Base-by-base conservation (phyloP, 2,797 vertebrate genomes). In the Hafferia zeledoni region DNA sequence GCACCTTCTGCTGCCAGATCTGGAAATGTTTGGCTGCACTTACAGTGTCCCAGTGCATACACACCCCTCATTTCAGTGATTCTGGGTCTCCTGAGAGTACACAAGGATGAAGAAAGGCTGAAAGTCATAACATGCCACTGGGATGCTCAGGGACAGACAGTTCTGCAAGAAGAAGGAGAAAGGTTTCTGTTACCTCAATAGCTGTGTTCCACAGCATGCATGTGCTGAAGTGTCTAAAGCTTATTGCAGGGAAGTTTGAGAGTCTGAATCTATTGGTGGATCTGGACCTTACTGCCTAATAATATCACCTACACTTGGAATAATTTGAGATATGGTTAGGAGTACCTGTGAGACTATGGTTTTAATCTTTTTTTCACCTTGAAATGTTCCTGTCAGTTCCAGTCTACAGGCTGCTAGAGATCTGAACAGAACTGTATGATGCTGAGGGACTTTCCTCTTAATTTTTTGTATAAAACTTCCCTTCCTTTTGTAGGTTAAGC, bases 331-430 rank as follows among this genome's bases (percentile, higher is more conserved):
- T 90, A n/a, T 56, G 75, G 37, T 81, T 90, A 94, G 67, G 20
- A 90, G 76, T 79, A 77, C 80, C 83, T 72, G 44, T 84, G 83
- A 96, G 88, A 84, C 59, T 60, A 9, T 35, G 19, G 2, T 89
- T 93, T 90, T 76, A 90, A 44, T 77, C n/a, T 63, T 65, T 72
- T 59, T 93, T 90, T 78, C 70, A 65, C 57, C 70, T 94, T 88
- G 59, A 81, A 86, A 47, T 91, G 63, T 91, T 94, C 56, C 59
- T 87, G 56, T 91, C 70, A 43, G 47, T 90, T 94, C 67, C 35
- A 76, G 35, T 93, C 39, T 76, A 13, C 6, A 57, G 67, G 27
- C 70, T 87, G 23, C 50, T 72, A 46, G 55, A 88, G 61, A 90
- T 88, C 74, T 94, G 90, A 93, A 90, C n/a, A 28, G 35, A 59